phyloP scores from a whole-genome alignment of 2,888 invertebrate genomes.

The Girardia tigrina region DNA sequence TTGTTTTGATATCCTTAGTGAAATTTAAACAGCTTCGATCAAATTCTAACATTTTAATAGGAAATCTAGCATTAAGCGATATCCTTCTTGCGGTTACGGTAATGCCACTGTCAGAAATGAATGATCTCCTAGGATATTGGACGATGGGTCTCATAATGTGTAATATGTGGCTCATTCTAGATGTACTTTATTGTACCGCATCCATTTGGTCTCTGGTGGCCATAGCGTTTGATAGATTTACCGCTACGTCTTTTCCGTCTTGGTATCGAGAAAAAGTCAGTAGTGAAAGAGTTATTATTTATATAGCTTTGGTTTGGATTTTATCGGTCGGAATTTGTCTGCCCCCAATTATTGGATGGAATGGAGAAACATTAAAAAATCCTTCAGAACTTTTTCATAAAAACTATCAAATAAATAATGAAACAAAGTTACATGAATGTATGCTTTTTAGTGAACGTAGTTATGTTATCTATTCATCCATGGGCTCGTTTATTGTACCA shows the following conservation, averaged over 20 bases:
- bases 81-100: slow-evolving; percentile 48
- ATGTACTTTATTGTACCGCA: slow-evolving; percentile 50
- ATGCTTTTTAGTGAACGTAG: slow-evolving; percentile 45
- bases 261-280: slow-evolving; percentile 48
- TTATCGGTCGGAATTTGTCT: slow-evolving; percentile 47
- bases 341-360: slow-evolving; percentile 47
- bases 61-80: slow-evolving; percentile 49
- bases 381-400: slow-evolving; percentile 24
- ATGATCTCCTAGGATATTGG: slow-evolving; percentile 49
- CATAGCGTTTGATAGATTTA: slow-evolving; percentile 49
- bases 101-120: slow-evolving; percentile 46
- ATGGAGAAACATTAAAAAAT: slow-evolving; percentile 15
- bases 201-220: slow-evolving; percentile 50
- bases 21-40: slow-evolving; percentile 43
- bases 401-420: slow-evolving; percentile 36
- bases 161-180: slow-evolving; percentile 45
- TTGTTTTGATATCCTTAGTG: slow-evolving; percentile 46
- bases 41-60: slow-evolving; percentile 50
- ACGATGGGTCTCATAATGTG: slow-evolving; percentile 46
- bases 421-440: slow-evolving; percentile 42
- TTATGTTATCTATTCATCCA: slow-evolving; percentile 49
- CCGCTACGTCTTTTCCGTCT: slow-evolving; percentile 50
- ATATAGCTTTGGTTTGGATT: slow-evolving; percentile 49
- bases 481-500: slow-evolving; percentile 49
- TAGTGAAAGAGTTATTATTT: slow-evolving; percentile 43